Evolutionary conservation across 2,888 invertebrate genomes (phyloP).

Genomic region (Lepidocyrtinus sp.): DNA sequence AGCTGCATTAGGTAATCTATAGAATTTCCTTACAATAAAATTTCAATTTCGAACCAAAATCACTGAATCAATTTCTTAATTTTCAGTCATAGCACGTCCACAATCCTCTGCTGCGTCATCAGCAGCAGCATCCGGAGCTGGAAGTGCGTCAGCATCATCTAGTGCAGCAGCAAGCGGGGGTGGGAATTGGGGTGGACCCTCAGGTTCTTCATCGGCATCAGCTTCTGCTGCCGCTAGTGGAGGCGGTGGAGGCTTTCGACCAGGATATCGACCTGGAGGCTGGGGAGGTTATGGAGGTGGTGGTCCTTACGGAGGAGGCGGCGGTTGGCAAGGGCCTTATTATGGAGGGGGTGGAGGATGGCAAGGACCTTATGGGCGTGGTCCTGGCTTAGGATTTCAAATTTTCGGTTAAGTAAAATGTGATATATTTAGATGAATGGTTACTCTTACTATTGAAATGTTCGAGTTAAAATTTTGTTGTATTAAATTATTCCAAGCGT

Average conservation of each 20-base stretch:
- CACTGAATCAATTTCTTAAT: neutral
- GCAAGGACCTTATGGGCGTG: slow-evolving; percentile 15
- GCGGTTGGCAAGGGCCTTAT: too few relatives aligned
- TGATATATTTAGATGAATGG: too few relatives aligned
- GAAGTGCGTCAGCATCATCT: slow-evolving; percentile 39
- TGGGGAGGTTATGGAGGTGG: slow-evolving; percentile 23
- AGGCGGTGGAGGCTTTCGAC: slow-evolving; percentile 29
- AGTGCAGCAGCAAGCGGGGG: slow-evolving; percentile 36
- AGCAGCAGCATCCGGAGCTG: slow-evolving; percentile 37
- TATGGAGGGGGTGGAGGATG: neutral
- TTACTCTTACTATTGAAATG: too few relatives aligned
- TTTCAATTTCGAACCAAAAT: too few relatives aligned
- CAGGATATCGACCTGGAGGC: slow-evolving; percentile 7
- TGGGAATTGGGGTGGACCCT: neutral
- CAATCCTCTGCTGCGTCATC: slow-evolving; percentile 46
- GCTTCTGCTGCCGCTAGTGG: slow-evolving; percentile 29
- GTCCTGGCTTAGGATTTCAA: slow-evolving; percentile 28
- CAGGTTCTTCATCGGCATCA: slow-evolving; percentile 20
- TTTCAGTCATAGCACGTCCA: slow-evolving; percentile 24
- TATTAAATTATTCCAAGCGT: too few relatives aligned
- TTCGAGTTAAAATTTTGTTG: too few relatives aligned
- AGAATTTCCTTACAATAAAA: neutral
- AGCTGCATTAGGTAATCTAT: neutral
- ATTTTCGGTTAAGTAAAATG: slow-evolving; percentile 31
- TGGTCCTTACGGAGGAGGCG: too few relatives aligned